phyloP scores from a whole-genome alignment of 2,113 vertebrate genomes.

The Silurus glanis region DNA sequence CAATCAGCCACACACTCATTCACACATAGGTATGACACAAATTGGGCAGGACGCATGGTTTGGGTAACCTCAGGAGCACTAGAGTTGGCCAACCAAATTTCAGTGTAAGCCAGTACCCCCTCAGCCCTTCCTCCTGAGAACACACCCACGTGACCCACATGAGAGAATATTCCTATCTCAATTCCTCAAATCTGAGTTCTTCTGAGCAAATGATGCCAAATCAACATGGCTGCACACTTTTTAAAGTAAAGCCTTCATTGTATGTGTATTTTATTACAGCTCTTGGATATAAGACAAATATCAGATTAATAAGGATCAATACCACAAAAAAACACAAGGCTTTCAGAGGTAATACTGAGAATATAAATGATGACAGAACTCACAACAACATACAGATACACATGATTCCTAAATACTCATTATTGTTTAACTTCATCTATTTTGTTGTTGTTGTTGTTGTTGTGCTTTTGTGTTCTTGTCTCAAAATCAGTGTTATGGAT shows the following conservation, averaged over 20 bases:
- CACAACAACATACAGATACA: background rate
- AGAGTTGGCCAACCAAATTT: background rate
- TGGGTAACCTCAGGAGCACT: background rate
- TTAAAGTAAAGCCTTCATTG: background rate
- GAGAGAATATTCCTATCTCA: background rate
- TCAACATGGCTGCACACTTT: background rate
- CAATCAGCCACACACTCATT: background rate
- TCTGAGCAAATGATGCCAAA: background rate
- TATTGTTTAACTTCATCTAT: background rate
- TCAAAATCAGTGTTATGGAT: slow-evolving; percentile 38
- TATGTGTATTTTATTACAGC: background rate
- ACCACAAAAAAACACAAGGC: background rate
- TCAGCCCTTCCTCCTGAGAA: background rate
- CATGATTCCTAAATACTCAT: background rate
- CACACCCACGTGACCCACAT: background rate
- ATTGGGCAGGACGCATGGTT: background rate
- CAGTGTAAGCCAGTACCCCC: background rate
- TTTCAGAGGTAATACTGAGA: background rate
- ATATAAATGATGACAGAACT: background rate
- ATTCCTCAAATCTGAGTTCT: background rate
- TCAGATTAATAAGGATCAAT: background rate
- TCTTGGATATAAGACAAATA: background rate
- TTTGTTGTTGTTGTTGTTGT: background rate
- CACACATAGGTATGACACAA: background rate
- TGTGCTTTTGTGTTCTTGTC: slow-evolving; percentile 24